These are phyloP conservation scores for Porites australiensis DNA, from an alignment of 64 coral and sea anemone species.

Conservation along the genomic window DNA sequence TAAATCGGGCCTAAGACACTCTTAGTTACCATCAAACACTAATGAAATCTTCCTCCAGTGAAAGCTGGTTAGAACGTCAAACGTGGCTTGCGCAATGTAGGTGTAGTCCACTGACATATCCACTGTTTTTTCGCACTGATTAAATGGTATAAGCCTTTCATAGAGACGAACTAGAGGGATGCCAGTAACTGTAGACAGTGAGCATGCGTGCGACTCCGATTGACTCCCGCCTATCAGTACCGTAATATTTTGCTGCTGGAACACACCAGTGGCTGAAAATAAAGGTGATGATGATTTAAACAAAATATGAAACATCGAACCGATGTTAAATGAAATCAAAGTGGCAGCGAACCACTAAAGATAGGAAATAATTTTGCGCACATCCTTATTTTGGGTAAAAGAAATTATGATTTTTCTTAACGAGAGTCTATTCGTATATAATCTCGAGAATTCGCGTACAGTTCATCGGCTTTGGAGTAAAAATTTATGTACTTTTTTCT, in stretches of 20 bases:
- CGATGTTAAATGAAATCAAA: neutral
- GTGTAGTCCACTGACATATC: slow-evolving; percentile 14
- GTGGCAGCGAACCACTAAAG: neutral
- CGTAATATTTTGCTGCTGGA: neutral
- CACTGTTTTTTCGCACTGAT: neutral
- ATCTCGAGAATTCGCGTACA: too few species aligned
- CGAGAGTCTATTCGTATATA: too few species aligned
- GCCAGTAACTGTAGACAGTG: neutral
- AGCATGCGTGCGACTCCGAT: neutral
- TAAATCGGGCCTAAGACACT: too few species aligned
- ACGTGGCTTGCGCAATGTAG: neutral
- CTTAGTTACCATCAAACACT: neutral
- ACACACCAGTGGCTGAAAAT: neutral
- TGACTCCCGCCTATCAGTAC: neutral
- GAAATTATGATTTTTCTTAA: too few species aligned
- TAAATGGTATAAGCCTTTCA: neutral
- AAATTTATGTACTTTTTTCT: too few species aligned
- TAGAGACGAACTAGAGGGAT: slow-evolving; percentile 22
- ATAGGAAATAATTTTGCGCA: neutral
- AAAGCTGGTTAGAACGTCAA: neutral
- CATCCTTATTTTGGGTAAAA: too few species aligned
- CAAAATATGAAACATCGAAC: neutral
- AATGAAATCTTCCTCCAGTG: neutral
- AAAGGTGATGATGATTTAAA: neutral
- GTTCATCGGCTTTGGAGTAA: too few species aligned